Conservation (phyloP, 2,113 vertebrate genomes). For the Cettia cetti region DNA sequence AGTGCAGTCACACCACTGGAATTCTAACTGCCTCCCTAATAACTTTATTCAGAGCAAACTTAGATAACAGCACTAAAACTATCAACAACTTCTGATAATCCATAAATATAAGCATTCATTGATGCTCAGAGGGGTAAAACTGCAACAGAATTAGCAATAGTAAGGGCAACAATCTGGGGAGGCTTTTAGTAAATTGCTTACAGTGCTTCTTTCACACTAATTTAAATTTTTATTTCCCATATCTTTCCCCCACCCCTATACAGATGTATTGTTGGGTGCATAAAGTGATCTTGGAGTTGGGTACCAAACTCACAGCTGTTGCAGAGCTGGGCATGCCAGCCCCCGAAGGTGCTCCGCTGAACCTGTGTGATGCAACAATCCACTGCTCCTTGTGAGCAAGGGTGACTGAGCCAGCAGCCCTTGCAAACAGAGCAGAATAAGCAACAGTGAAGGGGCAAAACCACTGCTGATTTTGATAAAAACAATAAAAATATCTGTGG, state of each 20-base stretch:
- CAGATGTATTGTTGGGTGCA: background rate
- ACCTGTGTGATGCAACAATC: rapidly evolving
- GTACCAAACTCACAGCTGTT: background rate
- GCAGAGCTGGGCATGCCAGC: background rate
- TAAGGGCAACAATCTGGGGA: background rate
- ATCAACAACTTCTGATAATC: background rate
- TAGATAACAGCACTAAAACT: background rate
- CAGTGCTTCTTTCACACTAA: background rate
- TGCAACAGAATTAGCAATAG: background rate
- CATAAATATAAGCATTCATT: background rate
- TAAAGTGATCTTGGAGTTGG: background rate
- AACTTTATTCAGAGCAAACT: background rate
- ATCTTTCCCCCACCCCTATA: background rate
- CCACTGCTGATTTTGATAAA: background rate
- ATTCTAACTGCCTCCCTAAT: background rate
- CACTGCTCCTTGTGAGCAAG: background rate
- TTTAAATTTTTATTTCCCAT: background rate
- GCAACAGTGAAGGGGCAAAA: background rate
- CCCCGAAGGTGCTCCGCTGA: background rate
- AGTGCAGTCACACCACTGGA: background rate
- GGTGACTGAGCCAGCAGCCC: background rate
- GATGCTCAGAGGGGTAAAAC: background rate
- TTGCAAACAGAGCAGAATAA: background rate
- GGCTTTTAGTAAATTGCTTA: background rate
- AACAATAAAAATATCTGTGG: background rate